Base-by-base conservation (phyloP, 2,888 invertebrate genomes). In the Amaurobius ferox region DNA sequence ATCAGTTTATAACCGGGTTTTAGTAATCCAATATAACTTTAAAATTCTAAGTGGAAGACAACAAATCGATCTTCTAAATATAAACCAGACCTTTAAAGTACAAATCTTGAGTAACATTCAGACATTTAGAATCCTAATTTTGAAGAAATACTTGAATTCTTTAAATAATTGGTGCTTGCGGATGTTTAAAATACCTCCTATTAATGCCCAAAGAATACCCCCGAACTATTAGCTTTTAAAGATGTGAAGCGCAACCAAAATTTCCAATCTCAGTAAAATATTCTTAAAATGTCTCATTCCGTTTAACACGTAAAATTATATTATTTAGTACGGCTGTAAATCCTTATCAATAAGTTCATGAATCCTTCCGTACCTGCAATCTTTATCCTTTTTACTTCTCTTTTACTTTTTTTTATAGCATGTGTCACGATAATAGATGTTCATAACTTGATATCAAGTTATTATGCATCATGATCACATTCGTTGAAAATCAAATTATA, bases 401-500 rank as follows among this genome's bases (percentile, higher is more conserved):
- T 44, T 29, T 67, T 61, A 48, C 64, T 64, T 48, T 39, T 71
- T 77, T n/a, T 77, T 85, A 77, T 77, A 67, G 77, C 76, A 40
- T 28, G 44, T 40, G 64, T 35, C n/a, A 71, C 83, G 68, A 85
- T 85, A 85, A 85, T 85, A 77, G 83, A 85, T 85, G 77, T 72
- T 71, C 32, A 48, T 39, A 48, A 19, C 66, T 66, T 62, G 48
- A 83, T 83, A 76, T 76, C 73, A 70, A 77, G 71, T 77, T 85
- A 77, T 85, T n/a, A n/a, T 85, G 78, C 78, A 77, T 77, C 29
- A 64, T 66, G 72, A 77, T 77, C 77, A 72, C 77, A 77, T 71
- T 85, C 83, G 77, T 55, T 85, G 77, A 85, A 78, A 85, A 85
- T 85, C 83, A 85, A 85, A n/a, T 85, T 77, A 85, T 85, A 85